Evolutionary conservation across 2,888 invertebrate species (phyloP), one percentile per base, ranked within the genome.

Genomic region (Sclerodermus sp.): DNA sequence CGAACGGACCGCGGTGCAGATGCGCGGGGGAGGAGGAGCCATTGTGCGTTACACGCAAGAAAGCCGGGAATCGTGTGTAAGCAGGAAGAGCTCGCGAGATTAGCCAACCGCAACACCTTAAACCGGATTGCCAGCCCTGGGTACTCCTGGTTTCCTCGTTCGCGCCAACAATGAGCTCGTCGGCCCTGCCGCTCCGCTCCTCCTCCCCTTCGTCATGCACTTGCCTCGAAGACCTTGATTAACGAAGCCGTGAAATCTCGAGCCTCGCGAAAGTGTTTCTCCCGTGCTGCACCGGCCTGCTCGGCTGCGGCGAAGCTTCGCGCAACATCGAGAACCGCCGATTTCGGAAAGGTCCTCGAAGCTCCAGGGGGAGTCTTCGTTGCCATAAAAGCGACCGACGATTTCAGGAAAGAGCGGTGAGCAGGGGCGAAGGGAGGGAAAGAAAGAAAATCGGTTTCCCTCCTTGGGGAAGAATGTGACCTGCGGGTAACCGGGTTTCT

Each of bases 91-190:
- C 52, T 18, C 54, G 51, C 55, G 53, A 52, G 57, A 51, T 52
- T 58, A 56, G 56, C 60, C 51, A 60, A 62, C 54, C 62, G 58
- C 55, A 49, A 51, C 62, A 56, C 60, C 59, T 59, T 58, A 60
- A 60, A 62, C 60, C 59, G 59, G 59, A 62, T 62, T 57, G 48
- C 36, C 42, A 49, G 55, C 37, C 54, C 56, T 23, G 23, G 55
- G 8, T 23, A 8, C 23, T 23, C 8, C 23, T 23, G 23, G 8
- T 8, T 23, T 23, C 23, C 23, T 23, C 23, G 23, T 23, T 23
- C 23, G 3, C 23, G 23, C 23, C 23, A 23, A 23, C 23, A 23
- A 23, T 8, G 23, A 23, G 23, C 8, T 23, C 23, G 23, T 8
- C 8, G 23, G n/a, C n/a, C n/a, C n/a, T n/a, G n/a, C n/a, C n/a